Conservation (phyloP, 2,797 vertebrate species). For the Chrosomus eos region DNA sequence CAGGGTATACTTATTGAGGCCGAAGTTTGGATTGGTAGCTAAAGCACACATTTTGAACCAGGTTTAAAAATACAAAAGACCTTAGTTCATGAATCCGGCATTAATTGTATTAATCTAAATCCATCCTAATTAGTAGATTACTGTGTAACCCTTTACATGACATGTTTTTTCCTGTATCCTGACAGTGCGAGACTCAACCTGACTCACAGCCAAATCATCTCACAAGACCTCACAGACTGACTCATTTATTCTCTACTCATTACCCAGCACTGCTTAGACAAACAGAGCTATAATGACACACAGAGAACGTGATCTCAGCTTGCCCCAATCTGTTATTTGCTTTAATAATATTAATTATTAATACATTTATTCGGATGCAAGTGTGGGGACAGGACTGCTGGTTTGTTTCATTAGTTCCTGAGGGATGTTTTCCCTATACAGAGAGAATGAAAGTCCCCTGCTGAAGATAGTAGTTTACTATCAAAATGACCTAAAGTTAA, state of each 20-base stretch:
- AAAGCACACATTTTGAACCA: not conserved
- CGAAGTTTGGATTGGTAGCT: not conserved
- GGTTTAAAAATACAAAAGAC: slow-evolving; percentile 22
- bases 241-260: slow-evolving; percentile 6
- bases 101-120: not conserved
- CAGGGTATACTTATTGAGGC: not conserved
- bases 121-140: slow-evolving; percentile 13
- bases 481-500: not conserved
- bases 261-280: not conserved
- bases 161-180: not conserved
- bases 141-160: not conserved
- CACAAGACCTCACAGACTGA: slow-evolving; percentile 24
- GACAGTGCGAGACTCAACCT: not conserved
- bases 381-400: not conserved
- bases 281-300: slow-evolving; percentile 6
- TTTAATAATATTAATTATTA: slow-evolving; percentile 20
- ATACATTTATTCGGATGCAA: not conserved
- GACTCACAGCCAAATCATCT: slow-evolving; percentile 38
- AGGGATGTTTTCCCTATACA: not conserved
- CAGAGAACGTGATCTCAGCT: not conserved
- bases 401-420: slow-evolving; percentile 5
- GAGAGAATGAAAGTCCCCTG: not conserved
- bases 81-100: not conserved
- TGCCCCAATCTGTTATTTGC: not conserved
- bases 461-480: not conserved